Percentiles rank a stretch among this genome's conserved stretches.
phyloP scores from a whole-genome alignment of 2,888 invertebrate genomes.

The Hydriomena furcata region DNA sequence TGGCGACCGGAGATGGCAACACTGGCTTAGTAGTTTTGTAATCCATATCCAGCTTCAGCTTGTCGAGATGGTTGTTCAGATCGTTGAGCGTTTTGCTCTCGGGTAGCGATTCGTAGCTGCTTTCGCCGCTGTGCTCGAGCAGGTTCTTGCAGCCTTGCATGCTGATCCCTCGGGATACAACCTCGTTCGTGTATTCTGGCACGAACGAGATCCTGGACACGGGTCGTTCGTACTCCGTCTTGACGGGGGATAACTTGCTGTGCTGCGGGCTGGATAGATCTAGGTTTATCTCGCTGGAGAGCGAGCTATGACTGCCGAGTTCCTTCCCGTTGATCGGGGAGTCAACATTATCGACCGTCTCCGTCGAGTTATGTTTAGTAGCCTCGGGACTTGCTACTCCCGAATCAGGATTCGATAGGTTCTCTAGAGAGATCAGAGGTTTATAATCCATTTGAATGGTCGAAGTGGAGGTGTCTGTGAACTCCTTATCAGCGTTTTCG shows the following conservation, averaged over 20 bases:
- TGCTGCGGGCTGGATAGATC: conserved; percentile 80
- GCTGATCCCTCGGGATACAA: conserved; percentile 71
- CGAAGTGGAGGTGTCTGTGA: conserved; percentile 68
- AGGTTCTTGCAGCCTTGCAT: conserved; percentile 64
- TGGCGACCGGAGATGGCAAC: conserved; percentile 52
- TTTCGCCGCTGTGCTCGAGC: conserved; percentile 66
- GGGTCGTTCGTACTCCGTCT: conserved; percentile 66
- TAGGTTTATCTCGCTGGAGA: conserved; percentile 83
- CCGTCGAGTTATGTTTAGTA: conserved; percentile 82
- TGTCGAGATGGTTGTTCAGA: conserved; percentile 61
- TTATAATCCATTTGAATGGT: conserved; percentile 70
- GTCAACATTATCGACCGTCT: conserved; percentile 76
- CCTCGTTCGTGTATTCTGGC: conserved; percentile 70
- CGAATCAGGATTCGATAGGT: conserved; percentile 77
- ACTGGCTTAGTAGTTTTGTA: conserved; percentile 48
- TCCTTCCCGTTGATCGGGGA: conserved; percentile 73
- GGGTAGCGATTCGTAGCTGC: conserved; percentile 61
- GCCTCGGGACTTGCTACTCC: conserved; percentile 83
- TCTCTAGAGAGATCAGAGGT: conserved; percentile 67
- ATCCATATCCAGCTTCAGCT: conserved; percentile 64
- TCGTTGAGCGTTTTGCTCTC: conserved; percentile 57
- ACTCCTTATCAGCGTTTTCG: conserved; percentile 81
- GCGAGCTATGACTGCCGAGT: conserved; percentile 71
- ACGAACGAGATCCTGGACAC: conserved; percentile 65
- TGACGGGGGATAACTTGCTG: conserved; percentile 62